phyloP scores from a whole-genome alignment of 2,888 invertebrate genomes.

The Drosophila hawaiiensis region DNA sequence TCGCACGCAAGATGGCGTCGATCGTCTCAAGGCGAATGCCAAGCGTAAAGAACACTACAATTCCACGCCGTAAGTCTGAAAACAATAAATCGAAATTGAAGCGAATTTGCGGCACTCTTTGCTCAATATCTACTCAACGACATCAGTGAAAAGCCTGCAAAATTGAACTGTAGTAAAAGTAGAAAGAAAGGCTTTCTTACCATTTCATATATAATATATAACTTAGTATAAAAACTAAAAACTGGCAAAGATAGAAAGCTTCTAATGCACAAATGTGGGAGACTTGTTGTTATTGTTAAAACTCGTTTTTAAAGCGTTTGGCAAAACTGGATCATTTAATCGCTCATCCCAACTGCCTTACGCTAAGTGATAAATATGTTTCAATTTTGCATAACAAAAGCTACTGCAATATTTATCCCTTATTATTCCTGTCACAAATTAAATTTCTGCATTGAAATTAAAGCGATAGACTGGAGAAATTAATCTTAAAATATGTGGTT shows the following conservation, averaged over 20 bases:
- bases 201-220: neutral
- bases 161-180: neutral
- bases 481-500: neutral
- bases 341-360: neutral
- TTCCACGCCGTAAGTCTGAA: constrained; percentile 62
- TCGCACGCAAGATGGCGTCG: constrained; percentile 35
- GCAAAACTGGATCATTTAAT: neutral
- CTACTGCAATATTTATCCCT: neutral
- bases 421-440: neutral
- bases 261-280: neutral
- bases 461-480: neutral
- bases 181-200: neutral
- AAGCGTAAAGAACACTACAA: constrained; percentile 53
- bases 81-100: neutral
- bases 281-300: neutral
- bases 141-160: neutral
- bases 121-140: neutral
- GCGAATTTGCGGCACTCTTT: neutral
- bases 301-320: neutral
- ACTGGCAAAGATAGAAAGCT: neutral
- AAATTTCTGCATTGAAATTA: neutral
- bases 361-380: neutral
- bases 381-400: neutral
- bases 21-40: constrained; percentile 31
- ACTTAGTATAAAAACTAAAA: neutral